Evolutionary conservation across 1,140 invertebrate genomes (phyloP).

Genomic region (Ruditapes philippinarum): DNA sequence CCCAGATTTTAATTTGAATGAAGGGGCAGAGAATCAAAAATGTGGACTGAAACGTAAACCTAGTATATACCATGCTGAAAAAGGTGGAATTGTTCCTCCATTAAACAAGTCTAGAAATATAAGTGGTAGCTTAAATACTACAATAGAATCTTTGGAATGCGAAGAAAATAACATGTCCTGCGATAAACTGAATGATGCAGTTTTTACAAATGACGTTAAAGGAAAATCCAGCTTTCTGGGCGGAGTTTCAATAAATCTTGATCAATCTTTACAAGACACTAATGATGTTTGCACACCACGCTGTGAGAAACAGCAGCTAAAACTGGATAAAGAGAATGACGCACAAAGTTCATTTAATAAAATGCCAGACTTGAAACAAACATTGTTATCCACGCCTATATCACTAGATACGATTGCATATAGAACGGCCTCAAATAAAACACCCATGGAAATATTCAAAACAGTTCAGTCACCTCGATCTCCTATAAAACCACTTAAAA

Average conservation of each 20-base stretch:
- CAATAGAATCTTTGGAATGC: constrained; percentile 13
- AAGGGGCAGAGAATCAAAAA: background rate
- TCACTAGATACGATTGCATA: constrained; percentile 59
- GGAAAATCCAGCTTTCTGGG: background rate
- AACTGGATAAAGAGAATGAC: constrained; percentile 19
- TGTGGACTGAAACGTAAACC: constrained; percentile 63
- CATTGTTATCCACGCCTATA: constrained; percentile 59
- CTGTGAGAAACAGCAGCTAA: constrained; percentile 34
- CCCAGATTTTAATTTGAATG: constrained; percentile 6
- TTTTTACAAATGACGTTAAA: constrained; percentile 1
- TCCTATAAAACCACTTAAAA: constrained; percentile 80
- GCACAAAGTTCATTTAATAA: background rate
- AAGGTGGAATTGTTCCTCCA: background rate
- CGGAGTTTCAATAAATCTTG: constrained; percentile 59
- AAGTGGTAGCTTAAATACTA: constrained; percentile 2
- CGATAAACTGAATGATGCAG: background rate
- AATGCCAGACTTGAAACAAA: constrained; percentile 56
- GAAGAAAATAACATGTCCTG: background rate
- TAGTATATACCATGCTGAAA: constrained; percentile 69
- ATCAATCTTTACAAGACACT: constrained; percentile 72
- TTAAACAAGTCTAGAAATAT: background rate
- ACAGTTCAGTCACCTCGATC: constrained; percentile 67
- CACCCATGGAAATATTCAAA: constrained; percentile 71
- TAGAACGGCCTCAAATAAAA: constrained; percentile 74
- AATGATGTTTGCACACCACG: constrained; percentile 72